These are phyloP conservation scores for Podargus strigoides DNA, from an alignment of 2,797 vertebrate genomes.

Conservation along the genomic window DNA sequence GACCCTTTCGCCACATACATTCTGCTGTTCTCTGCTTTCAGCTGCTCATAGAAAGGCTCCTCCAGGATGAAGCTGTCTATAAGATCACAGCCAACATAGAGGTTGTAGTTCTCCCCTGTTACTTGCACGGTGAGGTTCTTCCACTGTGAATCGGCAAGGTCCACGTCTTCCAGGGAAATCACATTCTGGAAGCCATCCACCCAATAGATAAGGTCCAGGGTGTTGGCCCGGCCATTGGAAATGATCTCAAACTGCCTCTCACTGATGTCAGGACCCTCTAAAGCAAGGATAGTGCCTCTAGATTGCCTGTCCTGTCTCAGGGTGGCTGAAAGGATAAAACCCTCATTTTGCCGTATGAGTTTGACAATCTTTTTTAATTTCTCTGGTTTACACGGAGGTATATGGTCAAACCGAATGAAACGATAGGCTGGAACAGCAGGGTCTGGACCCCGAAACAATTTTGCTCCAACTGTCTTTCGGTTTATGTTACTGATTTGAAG, in stretches of 20 bases:
- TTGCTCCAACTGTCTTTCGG: slow-evolving; percentile 90
- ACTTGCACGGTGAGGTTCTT: slow-evolving; percentile 94
- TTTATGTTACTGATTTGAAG: slow-evolving; percentile 91
- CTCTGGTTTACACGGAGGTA: slow-evolving; percentile 83
- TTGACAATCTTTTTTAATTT: slow-evolving; percentile 81
- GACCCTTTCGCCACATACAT: slow-evolving; percentile 92
- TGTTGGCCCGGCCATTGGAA: slow-evolving; percentile 92
- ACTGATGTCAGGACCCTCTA: slow-evolving; percentile 82
- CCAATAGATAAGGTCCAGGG: slow-evolving; percentile 94
- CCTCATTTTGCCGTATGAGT: slow-evolving; percentile 85
- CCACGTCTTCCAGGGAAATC: slow-evolving; percentile 93
- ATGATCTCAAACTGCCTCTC: slow-evolving; percentile 91
- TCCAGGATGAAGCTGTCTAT: slow-evolving; percentile 93
- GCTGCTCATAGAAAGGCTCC: slow-evolving; percentile 92
- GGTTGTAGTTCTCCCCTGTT: slow-evolving; percentile 87
- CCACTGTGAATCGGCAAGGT: slow-evolving; percentile 94
- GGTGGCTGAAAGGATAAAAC: slow-evolving; percentile 90
- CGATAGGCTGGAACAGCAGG: slow-evolving; percentile 83
- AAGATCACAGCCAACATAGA: slow-evolving; percentile 91
- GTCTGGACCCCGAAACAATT: slow-evolving; percentile 89
- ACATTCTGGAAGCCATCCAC: slow-evolving; percentile 84
- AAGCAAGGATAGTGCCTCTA: slow-evolving; percentile 87
- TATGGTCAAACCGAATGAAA: slow-evolving; percentile 93
- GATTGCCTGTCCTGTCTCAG: slow-evolving; percentile 90
- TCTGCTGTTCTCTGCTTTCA: slow-evolving; percentile 81